Evolutionary conservation across 2,797 vertebrate species (phyloP), one percentile per base, ranked within the genome.

Genomic region (Poeciliopsis gracilis): DNA sequence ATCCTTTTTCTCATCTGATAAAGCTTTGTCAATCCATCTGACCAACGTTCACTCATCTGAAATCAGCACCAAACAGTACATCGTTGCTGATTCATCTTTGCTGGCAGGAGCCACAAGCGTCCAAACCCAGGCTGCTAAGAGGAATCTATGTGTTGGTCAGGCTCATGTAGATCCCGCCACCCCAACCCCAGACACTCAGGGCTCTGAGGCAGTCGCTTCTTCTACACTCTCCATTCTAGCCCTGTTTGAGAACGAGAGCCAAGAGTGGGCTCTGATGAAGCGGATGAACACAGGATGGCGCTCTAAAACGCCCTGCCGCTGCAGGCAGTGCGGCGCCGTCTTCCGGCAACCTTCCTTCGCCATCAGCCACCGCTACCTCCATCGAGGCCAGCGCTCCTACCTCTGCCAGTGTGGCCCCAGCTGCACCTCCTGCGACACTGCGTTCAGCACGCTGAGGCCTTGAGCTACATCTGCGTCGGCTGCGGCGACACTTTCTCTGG

Each of bases 381-480:
- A 95, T 88, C 81, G 90, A 0, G 95, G 93, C 8, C 89, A 46
- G 36, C 94, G 94, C 33, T 87, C 53, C 4, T 92, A 95, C 88
- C 91, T 55, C 5, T 96, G 95, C 85, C 92, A 94, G 63, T 97
- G 96, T 0, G 96, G 96, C 9, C 90, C 63, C 93, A 75, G 9
- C 90, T 97, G 30, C 95, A 97, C 80, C 94, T 97, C 30, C 91
- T 97, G 77, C 90, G 95, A 0, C 96, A 97, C 51, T 95, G 96
- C 73, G 78, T 97, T 47, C 94, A 93, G 77, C 96, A 97, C 1
- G 94, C 96, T 0, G 95, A 96, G 83, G 91, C 92, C 15, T 84
- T 91, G 0, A 92, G 87, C 78, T 97, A 96, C 83, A 94, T 96
- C 82, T 97, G 96, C 2, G 92, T 92, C 2, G 79, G 89, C 78